phyloP scores from a whole-genome alignment of 2,113 vertebrate species.

The Penelope pileata region DNA sequence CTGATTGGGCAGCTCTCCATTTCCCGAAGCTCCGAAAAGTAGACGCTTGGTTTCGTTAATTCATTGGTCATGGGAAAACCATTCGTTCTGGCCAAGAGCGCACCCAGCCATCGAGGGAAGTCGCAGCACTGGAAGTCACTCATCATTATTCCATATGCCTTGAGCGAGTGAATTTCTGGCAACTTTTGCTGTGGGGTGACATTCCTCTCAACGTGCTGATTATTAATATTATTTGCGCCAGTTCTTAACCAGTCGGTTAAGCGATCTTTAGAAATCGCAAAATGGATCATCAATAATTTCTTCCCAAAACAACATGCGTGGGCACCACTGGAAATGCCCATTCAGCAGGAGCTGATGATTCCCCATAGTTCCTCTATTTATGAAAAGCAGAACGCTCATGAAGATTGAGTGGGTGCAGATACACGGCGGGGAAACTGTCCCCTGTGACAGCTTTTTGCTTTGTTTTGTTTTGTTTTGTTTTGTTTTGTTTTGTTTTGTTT shows the following conservation, averaged over 20 bases:
- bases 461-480: no score
- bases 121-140: slow-evolving; percentile 33
- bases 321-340: neutral
- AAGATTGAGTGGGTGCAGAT: neutral
- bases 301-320: neutral
- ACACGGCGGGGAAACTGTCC: neutral
- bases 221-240: slow-evolving; percentile 21
- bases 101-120: neutral
- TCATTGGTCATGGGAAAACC: slow-evolving; percentile 16
- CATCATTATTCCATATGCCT: neutral
- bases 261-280: neutral
- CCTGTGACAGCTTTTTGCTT: neutral
- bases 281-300: neutral
- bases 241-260: neutral
- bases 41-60: slow-evolving; percentile 6
- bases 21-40: neutral
- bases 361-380: neutral
- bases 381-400: neutral
- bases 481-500: neutral
- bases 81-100: neutral
- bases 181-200: slow-evolving; percentile 9
- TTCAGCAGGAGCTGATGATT: neutral
- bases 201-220: neutral
- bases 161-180: neutral
- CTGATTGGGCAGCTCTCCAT: neutral